Percentiles rank a stretch among this genome's conserved stretches.
Conservation (phyloP, 2,113 vertebrate species). For the Epinephelus lanceolatus region DNA sequence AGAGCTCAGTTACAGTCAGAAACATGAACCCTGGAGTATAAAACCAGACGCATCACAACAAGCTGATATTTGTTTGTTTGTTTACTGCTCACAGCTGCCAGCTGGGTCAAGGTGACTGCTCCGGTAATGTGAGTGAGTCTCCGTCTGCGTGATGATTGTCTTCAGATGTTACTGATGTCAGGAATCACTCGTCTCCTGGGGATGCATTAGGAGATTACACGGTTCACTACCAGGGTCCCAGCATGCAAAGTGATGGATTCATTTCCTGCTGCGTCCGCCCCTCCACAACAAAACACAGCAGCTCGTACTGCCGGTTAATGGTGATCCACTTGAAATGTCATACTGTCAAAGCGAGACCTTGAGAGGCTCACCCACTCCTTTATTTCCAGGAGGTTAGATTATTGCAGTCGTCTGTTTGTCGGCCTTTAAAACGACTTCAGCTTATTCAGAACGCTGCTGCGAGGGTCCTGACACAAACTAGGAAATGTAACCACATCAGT, state of each 20-base stretch:
- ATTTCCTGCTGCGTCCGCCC: neutral
- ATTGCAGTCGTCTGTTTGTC: no score
- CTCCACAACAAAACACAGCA: neutral
- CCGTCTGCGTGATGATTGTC: neutral
- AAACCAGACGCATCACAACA: no score
- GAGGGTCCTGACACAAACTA: no score
- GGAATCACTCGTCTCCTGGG: neutral
- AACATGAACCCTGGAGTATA: no score
- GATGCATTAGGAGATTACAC: conserved; percentile 69
- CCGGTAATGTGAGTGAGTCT: conserved; percentile 1
- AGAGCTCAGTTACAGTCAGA: no score
- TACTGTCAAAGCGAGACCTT: no score
- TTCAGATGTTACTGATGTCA: conserved; percentile 1
- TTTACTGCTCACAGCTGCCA: neutral
- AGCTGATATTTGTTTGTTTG: no score
- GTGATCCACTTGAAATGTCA: neutral
- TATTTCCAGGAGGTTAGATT: no score
- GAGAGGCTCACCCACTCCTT: no score
- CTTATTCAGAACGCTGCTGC: no score
- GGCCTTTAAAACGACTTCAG: no score
- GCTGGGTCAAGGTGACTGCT: conserved; percentile 56
- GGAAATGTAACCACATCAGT: no score
- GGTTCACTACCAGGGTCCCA: conserved; percentile 40
- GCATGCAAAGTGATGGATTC: conserved; percentile 13
- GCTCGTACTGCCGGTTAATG: neutral